These are phyloP conservation scores for Ardeotis arabs DNA, from an alignment of 2,113 vertebrate genomes.

Conservation along the genomic window DNA sequence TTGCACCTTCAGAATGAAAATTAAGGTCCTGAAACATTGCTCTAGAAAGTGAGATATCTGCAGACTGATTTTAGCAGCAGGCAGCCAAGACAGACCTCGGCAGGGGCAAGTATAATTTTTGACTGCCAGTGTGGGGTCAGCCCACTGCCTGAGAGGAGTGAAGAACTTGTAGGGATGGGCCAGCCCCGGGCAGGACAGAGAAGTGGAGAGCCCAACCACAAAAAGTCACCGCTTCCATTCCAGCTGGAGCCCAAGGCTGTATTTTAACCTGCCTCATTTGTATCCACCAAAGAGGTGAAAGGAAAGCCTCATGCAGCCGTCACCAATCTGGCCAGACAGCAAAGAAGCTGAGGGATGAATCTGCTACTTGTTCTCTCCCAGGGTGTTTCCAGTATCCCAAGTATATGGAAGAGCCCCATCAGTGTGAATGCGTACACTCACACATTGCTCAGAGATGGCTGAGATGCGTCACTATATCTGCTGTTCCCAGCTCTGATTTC, in stretches of 20 bases:
- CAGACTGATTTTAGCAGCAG: background rate
- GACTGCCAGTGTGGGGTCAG: background rate
- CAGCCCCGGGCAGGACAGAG: background rate
- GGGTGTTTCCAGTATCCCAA: background rate
- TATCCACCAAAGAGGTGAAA: background rate
- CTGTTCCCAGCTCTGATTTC: background rate
- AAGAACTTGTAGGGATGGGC: rapidly evolving
- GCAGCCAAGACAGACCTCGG: background rate
- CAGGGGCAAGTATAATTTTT: background rate
- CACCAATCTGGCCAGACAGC: background rate
- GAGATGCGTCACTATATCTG: background rate
- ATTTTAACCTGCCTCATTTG: background rate
- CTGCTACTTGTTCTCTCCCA: background rate
- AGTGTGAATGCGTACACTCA: rapidly evolving
- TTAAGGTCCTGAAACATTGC: background rate
- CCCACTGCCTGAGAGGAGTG: background rate
- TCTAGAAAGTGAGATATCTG: background rate
- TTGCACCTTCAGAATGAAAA: background rate
- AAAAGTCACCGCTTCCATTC: background rate
- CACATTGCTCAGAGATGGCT: background rate
- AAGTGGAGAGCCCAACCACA: background rate
- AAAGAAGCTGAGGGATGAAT: background rate
- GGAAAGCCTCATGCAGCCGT: background rate
- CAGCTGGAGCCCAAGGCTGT: background rate
- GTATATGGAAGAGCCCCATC: rapidly evolving